Evolutionary conservation across 1,140 invertebrate genomes (phyloP).

Genomic region (Penaeus japonicus): DNA sequence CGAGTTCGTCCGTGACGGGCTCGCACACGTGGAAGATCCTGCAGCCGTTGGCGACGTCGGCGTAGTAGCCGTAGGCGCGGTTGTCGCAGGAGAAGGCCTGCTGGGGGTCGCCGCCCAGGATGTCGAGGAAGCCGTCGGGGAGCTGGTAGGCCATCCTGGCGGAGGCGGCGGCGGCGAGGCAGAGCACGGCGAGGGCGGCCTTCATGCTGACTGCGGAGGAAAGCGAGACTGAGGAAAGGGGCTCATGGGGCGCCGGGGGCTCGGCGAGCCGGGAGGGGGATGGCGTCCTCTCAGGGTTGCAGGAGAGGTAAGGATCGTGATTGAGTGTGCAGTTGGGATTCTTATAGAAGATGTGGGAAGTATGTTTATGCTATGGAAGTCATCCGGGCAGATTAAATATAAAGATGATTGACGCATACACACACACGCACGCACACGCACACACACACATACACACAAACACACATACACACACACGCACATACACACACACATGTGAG

Average conservation of each 20-base stretch:
- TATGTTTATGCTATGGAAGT: background rate
- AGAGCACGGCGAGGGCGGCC: background rate
- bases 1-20: conserved; percentile 41
- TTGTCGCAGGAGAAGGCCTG: conserved; percentile 70
- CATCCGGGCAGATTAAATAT: background rate
- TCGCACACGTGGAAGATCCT: conserved; percentile 61
- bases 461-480: background rate
- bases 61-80: conserved; percentile 62
- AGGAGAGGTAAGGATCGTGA: too few species aligned
- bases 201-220: too few species aligned
- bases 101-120: conserved; percentile 55
- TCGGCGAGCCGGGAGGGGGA: too few species aligned
- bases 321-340: too few species aligned
- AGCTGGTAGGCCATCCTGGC: conserved; percentile 44
- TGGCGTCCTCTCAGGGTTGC: too few species aligned
- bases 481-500: background rate
- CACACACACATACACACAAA: conserved; percentile 11
- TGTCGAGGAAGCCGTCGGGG: conserved; percentile 60
- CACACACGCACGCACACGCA: conserved; percentile 14
- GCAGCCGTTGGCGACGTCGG: conserved; percentile 62
- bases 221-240: too few species aligned
- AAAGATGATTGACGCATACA: background rate
- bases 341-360: too few species aligned
- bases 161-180: background rate
- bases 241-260: too few species aligned